Conservation (phyloP, 2,888 invertebrate genomes). For the Eilema depressum region DNA sequence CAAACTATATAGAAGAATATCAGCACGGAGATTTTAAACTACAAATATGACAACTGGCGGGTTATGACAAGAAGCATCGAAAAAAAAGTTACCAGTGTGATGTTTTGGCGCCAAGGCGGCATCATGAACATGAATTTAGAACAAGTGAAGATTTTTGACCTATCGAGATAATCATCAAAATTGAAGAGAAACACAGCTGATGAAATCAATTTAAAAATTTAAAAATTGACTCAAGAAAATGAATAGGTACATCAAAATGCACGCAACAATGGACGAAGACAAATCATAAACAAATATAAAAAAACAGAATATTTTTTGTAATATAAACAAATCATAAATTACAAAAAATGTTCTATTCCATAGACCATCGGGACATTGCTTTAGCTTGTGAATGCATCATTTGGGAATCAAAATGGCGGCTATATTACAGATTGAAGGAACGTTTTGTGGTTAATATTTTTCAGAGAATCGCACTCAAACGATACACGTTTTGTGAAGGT, state of each 20-base stretch:
- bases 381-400: constrained; percentile 49
- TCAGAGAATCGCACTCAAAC: constrained; percentile 31
- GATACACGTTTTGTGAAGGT: constrained; percentile 67
- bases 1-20: neutral
- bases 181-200: neutral
- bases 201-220: neutral
- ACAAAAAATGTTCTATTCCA: constrained; percentile 43
- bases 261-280: constrained; percentile 6
- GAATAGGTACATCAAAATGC: neutral
- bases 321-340: constrained; percentile 24
- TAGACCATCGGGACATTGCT: constrained; percentile 59
- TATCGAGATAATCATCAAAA: neutral
- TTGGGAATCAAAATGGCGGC: constrained; percentile 44
- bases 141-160: neutral
- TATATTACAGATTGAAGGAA: constrained; percentile 46
- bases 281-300: constrained; percentile 23
- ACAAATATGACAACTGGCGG: neutral
- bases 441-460: constrained; percentile 61
- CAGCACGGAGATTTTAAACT: neutral
- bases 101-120: neutral
- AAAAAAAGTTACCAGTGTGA: neutral
- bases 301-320: constrained; percentile 45
- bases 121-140: neutral
- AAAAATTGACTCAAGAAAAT: neutral
- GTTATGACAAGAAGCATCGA: neutral